Percentiles rank a stretch among this genome's conserved stretches.
Conservation (phyloP, 2,888 invertebrate genomes). For the Papilio protenor region DNA sequence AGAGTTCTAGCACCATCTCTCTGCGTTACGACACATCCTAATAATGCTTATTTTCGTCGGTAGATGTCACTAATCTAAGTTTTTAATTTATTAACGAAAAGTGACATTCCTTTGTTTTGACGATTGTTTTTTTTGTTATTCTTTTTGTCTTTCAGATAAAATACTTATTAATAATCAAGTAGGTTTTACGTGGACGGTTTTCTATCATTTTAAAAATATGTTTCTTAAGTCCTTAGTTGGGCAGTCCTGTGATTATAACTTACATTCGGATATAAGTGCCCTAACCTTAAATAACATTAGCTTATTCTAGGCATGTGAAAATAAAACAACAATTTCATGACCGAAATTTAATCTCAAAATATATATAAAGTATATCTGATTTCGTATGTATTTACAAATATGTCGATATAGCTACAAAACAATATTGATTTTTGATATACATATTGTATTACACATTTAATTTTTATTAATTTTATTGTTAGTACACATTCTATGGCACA, state of each 20-base stretch:
- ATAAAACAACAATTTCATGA: conserved; percentile 62
- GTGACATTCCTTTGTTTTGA: not conserved
- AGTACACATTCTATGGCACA: conserved; percentile 68
- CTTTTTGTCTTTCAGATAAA: too few species aligned
- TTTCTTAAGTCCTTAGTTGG: too few species aligned
- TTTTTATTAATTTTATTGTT: conserved; percentile 41
- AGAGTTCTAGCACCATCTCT: not conserved
- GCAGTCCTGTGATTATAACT: not conserved
- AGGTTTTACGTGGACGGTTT: not conserved
- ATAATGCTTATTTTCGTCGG: not conserved
- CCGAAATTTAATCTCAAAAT: conserved; percentile 77
- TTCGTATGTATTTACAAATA: conserved; percentile 61
- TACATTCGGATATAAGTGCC: too few species aligned
- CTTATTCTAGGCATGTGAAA: conserved; percentile 42
- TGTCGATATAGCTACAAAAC: conserved; percentile 47
- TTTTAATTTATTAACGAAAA: not conserved
- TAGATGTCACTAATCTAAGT: not conserved
- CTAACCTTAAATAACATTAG: not conserved
- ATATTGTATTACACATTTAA: conserved; percentile 42
- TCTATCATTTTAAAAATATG: not conserved
- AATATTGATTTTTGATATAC: conserved; percentile 36
- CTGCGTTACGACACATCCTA: not conserved
- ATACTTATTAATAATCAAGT: too few species aligned
- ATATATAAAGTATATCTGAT: conserved; percentile 74
- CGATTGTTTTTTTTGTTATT: too few species aligned